A percentile compares a stretch with the other conserved stretches of the same genome.
phyloP scores from a whole-genome alignment of 2,888 invertebrate species.

The Stratiomys singularior region DNA sequence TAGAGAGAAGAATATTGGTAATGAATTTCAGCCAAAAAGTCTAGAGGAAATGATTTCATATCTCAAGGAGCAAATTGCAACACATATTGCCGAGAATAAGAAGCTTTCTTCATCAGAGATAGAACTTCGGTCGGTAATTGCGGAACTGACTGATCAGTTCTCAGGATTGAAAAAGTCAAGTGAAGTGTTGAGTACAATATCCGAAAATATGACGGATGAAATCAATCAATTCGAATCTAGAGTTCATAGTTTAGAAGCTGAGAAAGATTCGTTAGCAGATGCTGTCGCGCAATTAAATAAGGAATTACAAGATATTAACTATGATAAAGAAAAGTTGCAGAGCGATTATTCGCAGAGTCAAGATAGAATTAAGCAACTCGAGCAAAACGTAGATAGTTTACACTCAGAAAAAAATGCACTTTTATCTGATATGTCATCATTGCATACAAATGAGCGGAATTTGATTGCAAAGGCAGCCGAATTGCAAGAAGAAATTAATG shows the following conservation, averaged over 20 bases:
- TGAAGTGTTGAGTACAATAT: background rate
- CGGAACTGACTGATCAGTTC: constrained; percentile 8
- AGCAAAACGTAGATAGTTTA: background rate
- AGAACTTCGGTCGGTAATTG: background rate
- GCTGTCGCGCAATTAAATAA: background rate
- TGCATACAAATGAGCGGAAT: background rate
- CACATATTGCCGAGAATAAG: background rate
- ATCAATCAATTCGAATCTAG: background rate
- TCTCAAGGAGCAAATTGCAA: background rate
- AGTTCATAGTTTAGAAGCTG: background rate
- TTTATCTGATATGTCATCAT: background rate
- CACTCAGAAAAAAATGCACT: background rate
- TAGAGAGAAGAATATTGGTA: too few species aligned
- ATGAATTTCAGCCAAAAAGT: too few species aligned
- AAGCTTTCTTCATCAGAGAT: background rate
- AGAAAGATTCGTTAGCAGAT: background rate
- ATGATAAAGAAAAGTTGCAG: background rate
- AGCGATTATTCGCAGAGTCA: background rate
- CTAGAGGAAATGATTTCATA: background rate
- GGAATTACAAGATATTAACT: background rate
- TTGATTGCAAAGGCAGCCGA: background rate
- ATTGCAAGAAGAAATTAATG: background rate
- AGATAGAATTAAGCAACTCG: background rate
- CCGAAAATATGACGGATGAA: constrained; percentile 5
- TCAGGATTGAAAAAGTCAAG: constrained; percentile 1